These are phyloP conservation scores for Himalopsyche tibetana DNA, from an alignment of 2,888 invertebrate genomes.

Conservation along the genomic window DNA sequence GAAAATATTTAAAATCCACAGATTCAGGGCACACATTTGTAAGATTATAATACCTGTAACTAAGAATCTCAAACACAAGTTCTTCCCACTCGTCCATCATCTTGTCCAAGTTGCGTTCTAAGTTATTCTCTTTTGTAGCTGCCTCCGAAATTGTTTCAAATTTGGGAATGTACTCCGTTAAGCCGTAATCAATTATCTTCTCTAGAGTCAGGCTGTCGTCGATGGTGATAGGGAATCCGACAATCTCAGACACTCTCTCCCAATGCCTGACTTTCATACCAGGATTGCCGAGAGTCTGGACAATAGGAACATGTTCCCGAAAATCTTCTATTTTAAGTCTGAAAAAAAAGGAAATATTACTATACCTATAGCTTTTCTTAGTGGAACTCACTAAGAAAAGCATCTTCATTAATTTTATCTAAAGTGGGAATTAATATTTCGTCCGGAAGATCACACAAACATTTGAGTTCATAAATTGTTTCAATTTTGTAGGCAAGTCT, in stretches of 20 bases:
- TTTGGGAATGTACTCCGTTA: constrained; percentile 91
- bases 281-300: constrained; percentile 95
- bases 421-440: no score
- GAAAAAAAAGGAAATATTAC: constrained; percentile 59
- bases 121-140: constrained; percentile 95
- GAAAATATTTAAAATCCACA: neutral
- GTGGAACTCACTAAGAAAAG: no score
- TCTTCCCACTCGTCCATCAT: constrained; percentile 96
- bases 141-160: constrained; percentile 96
- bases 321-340: constrained; percentile 90
- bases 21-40: constrained; percentile 63
- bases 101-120: constrained; percentile 91
- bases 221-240: constrained; percentile 93
- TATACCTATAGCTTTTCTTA: no score
- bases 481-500: no score
- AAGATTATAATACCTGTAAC: constrained; percentile 78
- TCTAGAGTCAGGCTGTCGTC: constrained; percentile 89
- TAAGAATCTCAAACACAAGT: constrained; percentile 83
- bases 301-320: constrained; percentile 92
- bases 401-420: no score
- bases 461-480: no score
- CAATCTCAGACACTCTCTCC: constrained; percentile 96
- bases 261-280: constrained; percentile 95
- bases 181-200: constrained; percentile 92
- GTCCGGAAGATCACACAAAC: no score